These are phyloP conservation scores for Sinotaia quadrata DNA, from an alignment of 2,888 invertebrate species.

Conservation along the genomic window DNA sequence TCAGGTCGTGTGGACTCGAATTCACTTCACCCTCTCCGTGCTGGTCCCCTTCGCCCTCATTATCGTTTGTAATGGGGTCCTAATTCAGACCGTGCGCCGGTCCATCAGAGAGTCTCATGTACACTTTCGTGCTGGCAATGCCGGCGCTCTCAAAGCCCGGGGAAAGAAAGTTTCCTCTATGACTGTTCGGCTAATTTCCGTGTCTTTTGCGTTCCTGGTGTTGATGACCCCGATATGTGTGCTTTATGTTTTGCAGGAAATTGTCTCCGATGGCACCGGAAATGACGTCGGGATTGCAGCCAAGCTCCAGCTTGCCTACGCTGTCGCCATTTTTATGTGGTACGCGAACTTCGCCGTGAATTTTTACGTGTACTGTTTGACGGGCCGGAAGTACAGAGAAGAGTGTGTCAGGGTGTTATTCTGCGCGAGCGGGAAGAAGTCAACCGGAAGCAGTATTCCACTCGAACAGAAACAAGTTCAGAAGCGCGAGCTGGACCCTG, in stretches of 20 bases:
- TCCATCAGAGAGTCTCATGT: neutral
- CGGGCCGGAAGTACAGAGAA: slow-evolving; percentile 1
- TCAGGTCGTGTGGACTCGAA: slow-evolving; percentile 7
- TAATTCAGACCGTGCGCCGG: neutral
- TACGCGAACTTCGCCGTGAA: slow-evolving; percentile 5
- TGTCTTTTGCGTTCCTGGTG: slow-evolving; percentile 12
- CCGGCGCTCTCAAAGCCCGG: neutral
- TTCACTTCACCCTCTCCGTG: neutral
- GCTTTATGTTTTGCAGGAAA: neutral
- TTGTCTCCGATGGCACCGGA: neutral
- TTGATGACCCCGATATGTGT: neutral
- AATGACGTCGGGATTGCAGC: neutral
- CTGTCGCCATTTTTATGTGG: neutral
- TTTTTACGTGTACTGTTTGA: no score
- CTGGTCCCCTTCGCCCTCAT: slow-evolving; percentile 9
- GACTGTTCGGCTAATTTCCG: slow-evolving; percentile 2
- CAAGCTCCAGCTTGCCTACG: neutral
- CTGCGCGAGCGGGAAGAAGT: no score
- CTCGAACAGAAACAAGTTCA: no score
- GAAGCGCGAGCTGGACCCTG: no score
- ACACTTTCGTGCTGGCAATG: neutral
- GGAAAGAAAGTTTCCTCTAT: slow-evolving; percentile 8
- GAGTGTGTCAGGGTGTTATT: neutral
- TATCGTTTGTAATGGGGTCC: neutral
- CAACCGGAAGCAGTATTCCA: no score